Percentiles rank a stretch among this genome's conserved stretches.
Conservation (phyloP, 2,113 vertebrate species). For the Campylomormyrus tamandua region DNA sequence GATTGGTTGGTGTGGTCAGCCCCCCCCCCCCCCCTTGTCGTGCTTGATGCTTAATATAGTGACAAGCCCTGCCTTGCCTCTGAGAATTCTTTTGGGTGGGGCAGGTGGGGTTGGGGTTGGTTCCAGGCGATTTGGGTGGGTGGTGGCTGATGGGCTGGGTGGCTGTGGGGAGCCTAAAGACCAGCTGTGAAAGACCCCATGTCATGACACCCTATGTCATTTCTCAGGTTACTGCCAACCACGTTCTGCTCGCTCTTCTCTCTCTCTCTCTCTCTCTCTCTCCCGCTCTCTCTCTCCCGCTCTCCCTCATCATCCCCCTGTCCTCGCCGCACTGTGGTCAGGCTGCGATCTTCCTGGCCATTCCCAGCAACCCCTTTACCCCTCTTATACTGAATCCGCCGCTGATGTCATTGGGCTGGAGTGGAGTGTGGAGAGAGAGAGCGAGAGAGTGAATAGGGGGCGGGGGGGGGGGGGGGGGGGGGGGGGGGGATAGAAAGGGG, state of each 20-base stretch:
- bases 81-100: slow-evolving; percentile 26
- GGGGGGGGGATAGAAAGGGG: no score
- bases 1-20: background rate
- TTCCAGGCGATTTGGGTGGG: background rate
- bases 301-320: background rate
- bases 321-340: background rate
- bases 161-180: slow-evolving; percentile 40
- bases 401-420: slow-evolving; percentile 9
- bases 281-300: background rate
- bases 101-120: slow-evolving; percentile 13
- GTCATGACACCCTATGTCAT: slow-evolving; percentile 48
- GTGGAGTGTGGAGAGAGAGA: background rate
- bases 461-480: background rate
- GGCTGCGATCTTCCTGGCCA: background rate
- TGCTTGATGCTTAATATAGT: background rate
- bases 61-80: background rate
- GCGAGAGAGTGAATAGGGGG: background rate
- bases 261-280: background rate
- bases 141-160: background rate
- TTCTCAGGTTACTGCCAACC: slow-evolving; percentile 56
- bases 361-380: background rate
- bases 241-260: slow-evolving; percentile 23
- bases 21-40: slow-evolving; percentile 29
- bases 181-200: slow-evolving; percentile 55
- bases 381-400: background rate